These are phyloP conservation scores for Pectinophora gossypiella DNA, from an alignment of 1,140 invertebrate genomes.

Conservation along the genomic window DNA sequence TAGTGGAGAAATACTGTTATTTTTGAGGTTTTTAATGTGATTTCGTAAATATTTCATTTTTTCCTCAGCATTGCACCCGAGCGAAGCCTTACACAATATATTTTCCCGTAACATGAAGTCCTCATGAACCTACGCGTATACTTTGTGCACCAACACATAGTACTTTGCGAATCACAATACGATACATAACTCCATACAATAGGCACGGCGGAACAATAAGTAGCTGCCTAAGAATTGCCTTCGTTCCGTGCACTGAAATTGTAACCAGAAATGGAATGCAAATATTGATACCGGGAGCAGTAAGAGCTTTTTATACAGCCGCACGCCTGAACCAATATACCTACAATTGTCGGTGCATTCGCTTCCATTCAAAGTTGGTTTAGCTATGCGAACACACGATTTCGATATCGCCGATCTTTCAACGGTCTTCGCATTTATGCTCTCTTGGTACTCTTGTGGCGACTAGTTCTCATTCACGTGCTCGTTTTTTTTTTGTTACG, in stretches of 20 bases:
- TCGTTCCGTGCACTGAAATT: conserved; percentile 38
- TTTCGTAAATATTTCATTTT: too few relatives aligned
- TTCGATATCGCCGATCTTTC: neutral
- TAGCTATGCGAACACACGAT: neutral
- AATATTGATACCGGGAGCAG: conserved; percentile 55
- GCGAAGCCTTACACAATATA: too few relatives aligned
- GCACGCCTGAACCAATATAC: conserved; percentile 46
- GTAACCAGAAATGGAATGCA: conserved; percentile 60
- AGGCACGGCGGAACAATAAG: conserved; percentile 22
- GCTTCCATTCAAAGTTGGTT: neutral
- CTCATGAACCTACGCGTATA: too few relatives aligned
- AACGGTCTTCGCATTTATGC: too few relatives aligned
- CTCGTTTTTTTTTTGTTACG: too few relatives aligned
- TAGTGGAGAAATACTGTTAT: too few relatives aligned
- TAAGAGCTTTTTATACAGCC: conserved; percentile 57
- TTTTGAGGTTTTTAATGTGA: too few relatives aligned
- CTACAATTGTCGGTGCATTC: conserved; percentile 2
- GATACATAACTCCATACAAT: conserved; percentile 19
- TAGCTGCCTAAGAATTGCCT: conserved; percentile 46
- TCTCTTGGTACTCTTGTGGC: too few relatives aligned
- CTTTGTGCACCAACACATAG: too few relatives aligned
- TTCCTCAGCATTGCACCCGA: too few relatives aligned
- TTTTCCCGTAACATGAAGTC: too few relatives aligned
- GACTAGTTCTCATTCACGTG: too few relatives aligned
- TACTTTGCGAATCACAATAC: neutral